phyloP scores from a whole-genome alignment of 2,888 invertebrate genomes.

The Apamea epomidion region DNA sequence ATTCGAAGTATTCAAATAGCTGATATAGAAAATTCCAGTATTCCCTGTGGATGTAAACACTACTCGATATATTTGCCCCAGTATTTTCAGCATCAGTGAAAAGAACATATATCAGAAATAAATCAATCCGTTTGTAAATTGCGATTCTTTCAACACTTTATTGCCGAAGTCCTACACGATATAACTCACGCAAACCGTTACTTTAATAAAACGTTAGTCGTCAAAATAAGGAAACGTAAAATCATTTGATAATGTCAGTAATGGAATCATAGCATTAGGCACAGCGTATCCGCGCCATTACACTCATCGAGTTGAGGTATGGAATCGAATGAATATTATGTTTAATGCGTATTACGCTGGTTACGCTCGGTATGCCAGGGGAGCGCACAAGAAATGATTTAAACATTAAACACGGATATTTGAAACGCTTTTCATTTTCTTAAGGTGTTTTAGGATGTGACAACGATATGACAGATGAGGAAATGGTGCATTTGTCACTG shows the following conservation, averaged over 20 bases:
- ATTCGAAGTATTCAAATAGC: not conserved
- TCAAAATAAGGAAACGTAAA: conserved; percentile 47
- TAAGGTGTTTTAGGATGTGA: conserved; percentile 40
- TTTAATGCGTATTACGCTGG: conserved; percentile 53
- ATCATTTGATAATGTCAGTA: conserved; percentile 62
- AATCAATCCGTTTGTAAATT: not conserved
- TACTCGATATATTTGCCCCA: not conserved
- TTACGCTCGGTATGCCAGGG: conserved; percentile 4
- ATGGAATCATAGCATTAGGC: conserved; percentile 59
- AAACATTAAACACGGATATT: conserved; percentile 43
- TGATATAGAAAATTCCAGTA: not conserved
- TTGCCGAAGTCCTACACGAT: not conserved
- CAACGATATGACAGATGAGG: conserved; percentile 33
- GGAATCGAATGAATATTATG: conserved; percentile 62
- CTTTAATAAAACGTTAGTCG: conserved; percentile 24
- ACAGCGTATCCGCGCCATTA: conserved; percentile 55
- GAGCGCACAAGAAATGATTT: conserved; percentile 44
- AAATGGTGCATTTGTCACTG: conserved; percentile 36
- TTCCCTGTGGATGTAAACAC: not conserved
- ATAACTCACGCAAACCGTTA: conserved; percentile 5
- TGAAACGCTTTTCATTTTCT: conserved; percentile 28
- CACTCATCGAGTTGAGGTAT: conserved; percentile 58
- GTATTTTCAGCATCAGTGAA: not conserved
- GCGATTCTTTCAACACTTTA: not conserved
- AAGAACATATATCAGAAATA: too few relatives aligned